Evolutionary conservation across 1,140 invertebrate species (phyloP).

Genomic region (Cydia splendana): DNA sequence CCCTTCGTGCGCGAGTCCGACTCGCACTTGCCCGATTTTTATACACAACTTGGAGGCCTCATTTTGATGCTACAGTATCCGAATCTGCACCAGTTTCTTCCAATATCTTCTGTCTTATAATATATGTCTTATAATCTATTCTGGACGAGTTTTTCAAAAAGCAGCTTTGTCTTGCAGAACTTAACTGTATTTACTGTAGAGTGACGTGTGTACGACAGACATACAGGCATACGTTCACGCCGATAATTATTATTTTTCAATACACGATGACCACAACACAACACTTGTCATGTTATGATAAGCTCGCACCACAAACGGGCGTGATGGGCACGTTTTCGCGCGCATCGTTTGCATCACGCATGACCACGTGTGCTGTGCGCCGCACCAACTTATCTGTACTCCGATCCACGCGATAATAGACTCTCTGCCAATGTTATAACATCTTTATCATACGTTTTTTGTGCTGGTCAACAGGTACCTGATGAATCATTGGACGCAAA

Average conservation of each 20-base stretch:
- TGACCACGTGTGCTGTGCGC: neutral
- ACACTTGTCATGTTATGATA: conserved; percentile 8
- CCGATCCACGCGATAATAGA: neutral
- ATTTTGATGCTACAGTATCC: no score
- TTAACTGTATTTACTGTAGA: no score
- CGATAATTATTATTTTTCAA: neutral
- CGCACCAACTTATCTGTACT: neutral
- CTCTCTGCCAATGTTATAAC: neutral
- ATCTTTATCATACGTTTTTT: neutral
- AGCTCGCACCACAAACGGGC: neutral
- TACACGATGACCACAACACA: conserved; percentile 2
- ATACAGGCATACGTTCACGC: neutral
- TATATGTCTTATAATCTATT: no score
- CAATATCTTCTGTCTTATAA: no score
- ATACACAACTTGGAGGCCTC: no score
- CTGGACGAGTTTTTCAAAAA: no score
- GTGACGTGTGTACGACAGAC: no score
- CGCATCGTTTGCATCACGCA: neutral
- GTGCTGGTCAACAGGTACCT: neutral
- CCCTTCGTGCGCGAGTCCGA: no score
- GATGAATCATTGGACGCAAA: conserved; percentile 13
- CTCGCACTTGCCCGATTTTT: no score
- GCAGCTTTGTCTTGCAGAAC: no score
- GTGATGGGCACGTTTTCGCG: conserved; percentile 13
- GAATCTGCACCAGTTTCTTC: no score